These are phyloP conservation scores for Lophotriccus pileatus DNA, from an alignment of 2,797 vertebrate genomes.

Conservation along the genomic window DNA sequence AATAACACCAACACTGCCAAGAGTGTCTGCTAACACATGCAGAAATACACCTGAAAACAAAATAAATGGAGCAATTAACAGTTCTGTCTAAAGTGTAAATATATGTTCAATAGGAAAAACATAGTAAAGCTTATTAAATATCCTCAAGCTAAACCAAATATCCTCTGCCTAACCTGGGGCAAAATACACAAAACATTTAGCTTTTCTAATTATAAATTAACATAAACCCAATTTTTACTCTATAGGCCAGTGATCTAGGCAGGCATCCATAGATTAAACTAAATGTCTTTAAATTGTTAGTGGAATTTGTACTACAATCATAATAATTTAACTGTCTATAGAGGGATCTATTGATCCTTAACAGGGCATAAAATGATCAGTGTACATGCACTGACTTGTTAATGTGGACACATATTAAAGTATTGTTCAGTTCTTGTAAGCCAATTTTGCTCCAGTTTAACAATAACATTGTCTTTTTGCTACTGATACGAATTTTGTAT, in stretches of 20 bases:
- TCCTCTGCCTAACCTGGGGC: not conserved
- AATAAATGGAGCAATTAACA: not conserved
- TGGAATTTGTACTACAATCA: not conserved
- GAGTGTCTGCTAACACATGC: slow-evolving; percentile 94
- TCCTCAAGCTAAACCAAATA: not conserved
- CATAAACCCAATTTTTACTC: not conserved
- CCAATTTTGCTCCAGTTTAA: not conserved
- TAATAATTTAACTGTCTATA: not conserved
- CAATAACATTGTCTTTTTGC: not conserved
- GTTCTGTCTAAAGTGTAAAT: not conserved
- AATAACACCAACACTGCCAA: slow-evolving; percentile 97
- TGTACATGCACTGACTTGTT: not conserved
- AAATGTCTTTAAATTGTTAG: not conserved
- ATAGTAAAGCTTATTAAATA: not conserved
- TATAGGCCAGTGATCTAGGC: not conserved
- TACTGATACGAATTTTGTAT: not conserved
- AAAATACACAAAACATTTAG: not conserved
- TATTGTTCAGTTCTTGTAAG: not conserved
- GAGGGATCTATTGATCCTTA: not conserved
- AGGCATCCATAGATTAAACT: not conserved
- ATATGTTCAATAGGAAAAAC: not conserved
- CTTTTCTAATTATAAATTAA: not conserved
- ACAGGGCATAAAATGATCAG: not conserved
- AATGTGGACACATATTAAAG: not conserved
- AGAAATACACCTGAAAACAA: slow-evolving; percentile 89